Evolutionary conservation across 2,113 vertebrate species (phyloP).

Genomic region (Eleginops maclovinus): DNA sequence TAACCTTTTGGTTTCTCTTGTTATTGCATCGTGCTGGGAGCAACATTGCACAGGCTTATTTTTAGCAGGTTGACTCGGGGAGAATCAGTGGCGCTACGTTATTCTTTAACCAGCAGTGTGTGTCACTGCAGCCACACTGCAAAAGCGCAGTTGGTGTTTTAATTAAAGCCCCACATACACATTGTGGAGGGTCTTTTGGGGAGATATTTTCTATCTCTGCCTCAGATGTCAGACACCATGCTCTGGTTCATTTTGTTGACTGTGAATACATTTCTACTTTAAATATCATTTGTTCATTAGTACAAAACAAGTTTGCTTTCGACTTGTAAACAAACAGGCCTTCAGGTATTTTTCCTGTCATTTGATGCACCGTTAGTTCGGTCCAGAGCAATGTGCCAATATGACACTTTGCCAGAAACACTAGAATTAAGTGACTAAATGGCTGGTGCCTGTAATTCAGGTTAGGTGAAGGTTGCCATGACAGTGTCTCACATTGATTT

Average conservation of each 20-base stretch:
- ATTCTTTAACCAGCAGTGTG: slow-evolving; percentile 33
- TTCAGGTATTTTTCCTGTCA: slow-evolving; percentile 33
- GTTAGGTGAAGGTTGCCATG: neutral
- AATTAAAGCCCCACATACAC: slow-evolving; percentile 5
- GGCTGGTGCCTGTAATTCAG: slow-evolving; percentile 37
- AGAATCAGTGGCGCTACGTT: slow-evolving; percentile 45
- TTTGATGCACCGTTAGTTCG: slow-evolving; percentile 27
- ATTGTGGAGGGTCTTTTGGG: neutral
- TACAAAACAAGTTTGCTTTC: neutral
- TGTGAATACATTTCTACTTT: neutral
- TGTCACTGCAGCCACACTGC: slow-evolving; percentile 40
- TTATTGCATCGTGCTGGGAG: slow-evolving; percentile 46
- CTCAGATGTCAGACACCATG: neutral
- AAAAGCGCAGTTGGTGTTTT: slow-evolving; percentile 33
- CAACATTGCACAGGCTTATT: slow-evolving; percentile 73
- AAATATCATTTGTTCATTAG: neutral
- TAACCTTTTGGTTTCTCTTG: slow-evolving; percentile 62
- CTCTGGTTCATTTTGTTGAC: neutral
- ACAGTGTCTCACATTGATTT: slow-evolving; percentile 5
- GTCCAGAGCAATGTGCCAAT: slow-evolving; percentile 20
- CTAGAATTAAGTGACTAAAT: slow-evolving; percentile 16
- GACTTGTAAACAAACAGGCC: slow-evolving; percentile 53
- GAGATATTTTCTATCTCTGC: neutral
- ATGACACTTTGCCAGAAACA: slow-evolving; percentile 39
- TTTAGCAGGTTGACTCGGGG: slow-evolving; percentile 73